Conservation (phyloP, 2,888 invertebrate genomes). For the Tridacna crocea region DNA sequence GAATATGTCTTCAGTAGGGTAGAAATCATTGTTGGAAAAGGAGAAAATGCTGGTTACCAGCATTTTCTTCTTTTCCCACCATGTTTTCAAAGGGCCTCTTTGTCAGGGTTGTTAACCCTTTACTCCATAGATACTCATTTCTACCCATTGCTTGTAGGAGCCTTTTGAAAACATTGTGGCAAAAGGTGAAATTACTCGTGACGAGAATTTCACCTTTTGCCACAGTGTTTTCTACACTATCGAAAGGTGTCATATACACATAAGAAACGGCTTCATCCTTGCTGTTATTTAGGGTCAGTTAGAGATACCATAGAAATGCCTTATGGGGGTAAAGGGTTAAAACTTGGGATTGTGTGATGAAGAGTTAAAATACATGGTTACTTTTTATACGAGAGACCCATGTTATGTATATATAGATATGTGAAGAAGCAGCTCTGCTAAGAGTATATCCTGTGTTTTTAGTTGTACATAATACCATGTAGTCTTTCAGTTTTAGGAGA, state of each 20-base stretch:
- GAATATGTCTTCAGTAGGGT: too few species aligned
- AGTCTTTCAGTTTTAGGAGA: conserved; percentile 13
- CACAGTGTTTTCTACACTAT: background rate
- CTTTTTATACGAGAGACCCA: too few species aligned
- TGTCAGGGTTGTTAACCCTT: background rate
- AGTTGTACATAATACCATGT: conserved; percentile 4
- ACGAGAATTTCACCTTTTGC: conserved; percentile 1
- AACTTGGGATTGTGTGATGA: too few species aligned
- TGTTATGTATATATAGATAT: too few species aligned
- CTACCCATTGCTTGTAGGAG: too few species aligned
- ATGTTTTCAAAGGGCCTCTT: background rate
- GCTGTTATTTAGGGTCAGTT: too few species aligned
- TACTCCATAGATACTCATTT: background rate
- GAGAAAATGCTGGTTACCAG: background rate
- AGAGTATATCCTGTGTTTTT: background rate
- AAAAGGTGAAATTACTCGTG: background rate
- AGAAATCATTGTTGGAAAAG: too few species aligned
- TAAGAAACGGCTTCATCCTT: too few species aligned
- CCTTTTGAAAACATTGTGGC: conserved; percentile 15
- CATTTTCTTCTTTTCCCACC: background rate
- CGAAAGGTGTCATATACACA: too few species aligned
- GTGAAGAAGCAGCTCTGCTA: background rate
- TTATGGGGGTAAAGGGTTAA: too few species aligned
- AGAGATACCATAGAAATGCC: too few species aligned
- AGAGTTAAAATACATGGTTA: too few species aligned